Conservation (phyloP, 2,113 vertebrate genomes). For the Rhynchomys soricoides region DNA sequence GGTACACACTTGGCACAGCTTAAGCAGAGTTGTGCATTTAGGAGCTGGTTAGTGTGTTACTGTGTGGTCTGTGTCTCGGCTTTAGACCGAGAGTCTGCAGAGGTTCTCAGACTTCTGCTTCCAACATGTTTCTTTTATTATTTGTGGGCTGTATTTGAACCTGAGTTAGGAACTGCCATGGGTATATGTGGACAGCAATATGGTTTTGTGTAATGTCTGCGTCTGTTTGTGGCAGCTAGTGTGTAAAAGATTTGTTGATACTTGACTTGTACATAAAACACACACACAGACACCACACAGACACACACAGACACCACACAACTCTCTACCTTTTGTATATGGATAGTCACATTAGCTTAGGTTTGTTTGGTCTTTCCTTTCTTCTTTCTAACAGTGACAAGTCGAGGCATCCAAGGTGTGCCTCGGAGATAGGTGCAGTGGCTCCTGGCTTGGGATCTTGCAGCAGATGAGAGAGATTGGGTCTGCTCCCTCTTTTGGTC, state of each 20-base stretch:
- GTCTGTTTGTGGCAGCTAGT: constrained; percentile 56
- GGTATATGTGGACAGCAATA: neutral
- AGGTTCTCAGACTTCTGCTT: neutral
- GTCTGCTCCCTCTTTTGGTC: constrained; percentile 19
- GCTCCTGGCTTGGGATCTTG: neutral
- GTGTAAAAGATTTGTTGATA: constrained; percentile 35
- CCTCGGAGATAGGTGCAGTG: too few species aligned
- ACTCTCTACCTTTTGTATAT: constrained; percentile 67
- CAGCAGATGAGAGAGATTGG: neutral
- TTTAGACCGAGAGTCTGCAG: neutral
- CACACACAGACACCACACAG: neutral
- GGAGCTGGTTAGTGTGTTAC: neutral
- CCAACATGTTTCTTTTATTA: neutral
- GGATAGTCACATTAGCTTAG: constrained; percentile 47
- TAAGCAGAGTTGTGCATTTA: neutral
- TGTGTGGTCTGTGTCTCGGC: neutral
- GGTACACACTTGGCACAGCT: neutral
- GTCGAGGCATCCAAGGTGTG: neutral
- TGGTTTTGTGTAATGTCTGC: constrained; percentile 42
- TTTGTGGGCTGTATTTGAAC: constrained; percentile 49
- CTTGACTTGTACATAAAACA: constrained; percentile 46
- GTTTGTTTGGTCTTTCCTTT: constrained; percentile 60
- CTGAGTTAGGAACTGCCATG: neutral
- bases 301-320: neutral
- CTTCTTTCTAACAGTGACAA: neutral